These are phyloP conservation scores for Peromyscus polionotus DNA, from an alignment of 2,113 vertebrate genomes.

Conservation along the genomic window DNA sequence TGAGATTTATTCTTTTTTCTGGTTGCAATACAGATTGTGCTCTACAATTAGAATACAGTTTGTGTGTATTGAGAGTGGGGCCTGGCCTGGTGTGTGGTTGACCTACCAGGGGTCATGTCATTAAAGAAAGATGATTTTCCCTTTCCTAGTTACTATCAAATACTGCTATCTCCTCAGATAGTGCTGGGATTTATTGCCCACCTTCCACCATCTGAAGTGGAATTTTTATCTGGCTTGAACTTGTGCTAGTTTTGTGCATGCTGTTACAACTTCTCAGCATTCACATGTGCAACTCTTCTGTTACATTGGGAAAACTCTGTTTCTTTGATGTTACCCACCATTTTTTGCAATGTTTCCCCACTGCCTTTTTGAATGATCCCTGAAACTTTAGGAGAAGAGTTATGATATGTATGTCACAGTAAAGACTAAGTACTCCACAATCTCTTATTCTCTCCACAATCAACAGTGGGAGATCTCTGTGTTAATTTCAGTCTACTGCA, in stretches of 20 bases:
- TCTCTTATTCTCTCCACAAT: not conserved
- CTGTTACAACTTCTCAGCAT: not conserved
- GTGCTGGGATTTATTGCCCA: no score
- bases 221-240: not conserved
- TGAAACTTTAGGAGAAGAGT: not conserved
- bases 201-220: no score
- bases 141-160: no score
- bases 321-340: not conserved
- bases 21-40: no score
- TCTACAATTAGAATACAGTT: not conserved
- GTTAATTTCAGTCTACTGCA: not conserved
- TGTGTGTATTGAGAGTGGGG: not conserved
- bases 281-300: not conserved
- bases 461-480: not conserved
- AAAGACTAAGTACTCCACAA: not conserved
- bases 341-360: no score
- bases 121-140: no score
- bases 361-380: not conserved
- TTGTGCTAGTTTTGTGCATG: not conserved
- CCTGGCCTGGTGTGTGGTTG: no score
- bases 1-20: not conserved
- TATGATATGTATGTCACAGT: not conserved
- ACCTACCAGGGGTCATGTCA: no score
- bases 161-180: no score
- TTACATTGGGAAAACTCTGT: not conserved